Percentiles rank a stretch among this genome's conserved stretches.
These are phyloP conservation scores for Hapalemur alaotrensis DNA, from an alignment of 2,797 vertebrate species.

Conservation along the genomic window DNA sequence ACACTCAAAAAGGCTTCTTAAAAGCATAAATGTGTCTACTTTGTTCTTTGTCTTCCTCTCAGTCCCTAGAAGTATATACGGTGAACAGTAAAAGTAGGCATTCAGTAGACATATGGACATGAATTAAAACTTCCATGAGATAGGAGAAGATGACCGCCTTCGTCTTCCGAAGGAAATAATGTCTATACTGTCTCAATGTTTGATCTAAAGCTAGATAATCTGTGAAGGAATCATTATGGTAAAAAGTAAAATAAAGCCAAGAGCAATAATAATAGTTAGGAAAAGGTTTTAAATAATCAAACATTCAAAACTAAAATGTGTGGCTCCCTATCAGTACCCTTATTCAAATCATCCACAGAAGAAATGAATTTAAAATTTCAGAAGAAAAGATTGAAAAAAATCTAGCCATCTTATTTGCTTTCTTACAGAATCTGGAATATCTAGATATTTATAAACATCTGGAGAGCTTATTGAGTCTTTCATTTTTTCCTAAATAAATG, in stretches of 20 bases:
- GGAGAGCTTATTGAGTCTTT: background rate
- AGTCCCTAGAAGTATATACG: background rate
- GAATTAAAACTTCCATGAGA: background rate
- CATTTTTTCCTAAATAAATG: conserved; percentile 9
- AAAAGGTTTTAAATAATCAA: background rate
- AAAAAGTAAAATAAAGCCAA: background rate
- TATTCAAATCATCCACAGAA: background rate
- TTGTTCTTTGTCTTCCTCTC: background rate
- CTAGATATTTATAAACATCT: background rate
- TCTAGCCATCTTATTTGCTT: background rate
- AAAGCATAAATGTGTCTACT: background rate
- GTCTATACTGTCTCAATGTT: background rate
- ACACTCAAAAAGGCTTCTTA: background rate
- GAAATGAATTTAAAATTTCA: background rate
- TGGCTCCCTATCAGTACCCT: background rate
- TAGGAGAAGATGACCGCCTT: background rate
- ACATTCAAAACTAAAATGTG: background rate
- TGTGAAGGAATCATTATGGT: background rate
- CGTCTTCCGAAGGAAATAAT: background rate
- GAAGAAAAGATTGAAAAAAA: background rate
- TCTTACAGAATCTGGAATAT: background rate
- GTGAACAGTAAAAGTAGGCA: background rate
- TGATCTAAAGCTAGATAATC: background rate
- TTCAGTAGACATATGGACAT: background rate
- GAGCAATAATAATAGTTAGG: background rate